Base-by-base conservation (phyloP, 2,888 invertebrate genomes). In the Orchesella flavescens region DNA sequence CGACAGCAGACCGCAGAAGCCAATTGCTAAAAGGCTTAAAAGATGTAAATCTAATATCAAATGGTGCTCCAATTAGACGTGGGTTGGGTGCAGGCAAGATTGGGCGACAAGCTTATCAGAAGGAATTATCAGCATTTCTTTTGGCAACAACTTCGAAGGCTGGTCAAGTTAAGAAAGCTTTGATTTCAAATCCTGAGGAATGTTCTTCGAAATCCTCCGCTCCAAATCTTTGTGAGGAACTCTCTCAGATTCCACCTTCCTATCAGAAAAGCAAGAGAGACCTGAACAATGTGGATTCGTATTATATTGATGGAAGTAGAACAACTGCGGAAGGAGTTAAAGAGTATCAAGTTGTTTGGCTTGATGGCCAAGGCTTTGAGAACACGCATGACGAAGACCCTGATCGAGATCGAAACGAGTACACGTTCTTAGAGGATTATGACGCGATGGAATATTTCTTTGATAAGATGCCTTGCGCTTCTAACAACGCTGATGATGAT, bases 231-330 rank as follows among this genome's bases (percentile, higher is more conserved):
- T 57, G 15, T n/a, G 73, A 82, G 3, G 86, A 86, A 71, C 68
- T 79, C 4, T 55, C 80, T 1, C 77, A 74, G 9, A 57, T 68
- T 15, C 83, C 86, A 15, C 86, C 86, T 3, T 72, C 86, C 1
- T 86, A 76, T 43, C 49, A 66, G 34, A 72, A 55, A 19, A 85
- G 85, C 69, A 68, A 68, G 44, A 85, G 66, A 66, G 85, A 86
- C 66, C 65, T 88, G 69, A 86, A 87, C 43, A 84, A 87, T 74
- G 49, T 84, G 10, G 87, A 87, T 53, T 84, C 88, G 0, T 88
- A 88, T 63, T 86, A 87, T 65, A 80, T 88, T 13, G 21, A 61
- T 55, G 86, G 85, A n/a, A 72, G 74, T 23, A 79, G 75, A 53
- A 66, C 84, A 4, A 79, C 71, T 46, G 59, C 59, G 13, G 57